Conservation (phyloP, 2,888 invertebrate genomes). For the Brachypalpus laphriformis region DNA sequence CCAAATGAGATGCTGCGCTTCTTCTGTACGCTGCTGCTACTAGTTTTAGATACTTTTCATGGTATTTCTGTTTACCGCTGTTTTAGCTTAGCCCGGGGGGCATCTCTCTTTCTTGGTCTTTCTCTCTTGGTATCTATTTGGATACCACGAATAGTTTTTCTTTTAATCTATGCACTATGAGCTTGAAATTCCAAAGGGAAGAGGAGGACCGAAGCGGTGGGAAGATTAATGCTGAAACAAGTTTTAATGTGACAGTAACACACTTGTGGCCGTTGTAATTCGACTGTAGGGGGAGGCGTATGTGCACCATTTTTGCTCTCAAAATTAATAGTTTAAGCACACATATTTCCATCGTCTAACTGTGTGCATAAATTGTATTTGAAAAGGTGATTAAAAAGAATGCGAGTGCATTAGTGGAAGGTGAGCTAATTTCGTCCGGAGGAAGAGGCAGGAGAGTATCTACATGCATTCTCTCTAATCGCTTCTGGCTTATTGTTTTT, state of each 20-base stretch:
- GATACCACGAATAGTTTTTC: conserved; percentile 43
- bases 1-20: conserved; percentile 65
- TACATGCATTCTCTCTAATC: not conserved
- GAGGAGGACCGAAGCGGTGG: not conserved
- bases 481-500: conserved; percentile 15
- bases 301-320: conserved; percentile 55
- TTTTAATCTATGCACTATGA: conserved; percentile 26
- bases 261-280: conserved; percentile 46
- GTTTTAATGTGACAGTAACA: conserved; percentile 71
- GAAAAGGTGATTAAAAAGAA: not conserved
- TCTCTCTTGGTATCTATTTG: conserved; percentile 9
- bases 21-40: conserved; percentile 51
- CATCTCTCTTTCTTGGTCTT: not conserved
- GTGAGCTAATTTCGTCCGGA: not conserved
- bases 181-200: conserved; percentile 36
- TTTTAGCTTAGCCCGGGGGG: not conserved
- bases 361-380: conserved; percentile 24
- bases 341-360: conserved; percentile 17
- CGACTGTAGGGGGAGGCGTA: conserved; percentile 56
- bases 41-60: conserved; percentile 58
- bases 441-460: not conserved
- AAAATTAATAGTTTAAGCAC: conserved; percentile 30
- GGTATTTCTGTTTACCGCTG: conserved; percentile 50
- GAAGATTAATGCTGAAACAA: conserved; percentile 38
- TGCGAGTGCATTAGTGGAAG: conserved; percentile 1